Evolutionary conservation across 2,797 vertebrate species (phyloP).

Genomic region (Parauchenoglanis ngamensis): DNA sequence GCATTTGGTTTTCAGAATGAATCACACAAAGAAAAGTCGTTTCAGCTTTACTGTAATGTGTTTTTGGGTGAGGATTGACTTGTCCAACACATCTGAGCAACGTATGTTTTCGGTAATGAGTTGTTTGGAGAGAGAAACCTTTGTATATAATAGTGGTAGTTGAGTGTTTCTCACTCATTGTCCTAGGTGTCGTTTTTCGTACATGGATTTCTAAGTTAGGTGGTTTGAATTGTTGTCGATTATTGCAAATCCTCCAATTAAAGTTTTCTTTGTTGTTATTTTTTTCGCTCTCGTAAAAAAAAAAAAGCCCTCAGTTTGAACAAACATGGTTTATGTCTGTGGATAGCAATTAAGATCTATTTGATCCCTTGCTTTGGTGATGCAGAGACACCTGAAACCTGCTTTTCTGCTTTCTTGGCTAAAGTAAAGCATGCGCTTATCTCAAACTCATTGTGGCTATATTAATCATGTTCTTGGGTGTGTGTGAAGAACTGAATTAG

Average conservation of each 20-base stretch:
- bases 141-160: neutral
- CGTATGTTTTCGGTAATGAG: neutral
- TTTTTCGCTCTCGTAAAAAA: neutral
- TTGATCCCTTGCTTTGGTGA: neutral
- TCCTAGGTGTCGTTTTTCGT: neutral
- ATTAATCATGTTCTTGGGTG: neutral
- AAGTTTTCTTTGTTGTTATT: neutral
- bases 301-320: neutral
- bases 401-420: neutral
- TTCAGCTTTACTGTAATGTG: neutral
- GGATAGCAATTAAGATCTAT: neutral
- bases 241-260: no score
- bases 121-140: neutral
- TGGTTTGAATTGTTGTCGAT: neutral
- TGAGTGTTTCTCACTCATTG: neutral
- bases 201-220: neutral
- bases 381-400: neutral
- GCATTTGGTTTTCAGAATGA: neutral
- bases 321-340: neutral
- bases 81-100: neutral
- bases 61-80: neutral
- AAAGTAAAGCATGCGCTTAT: no score
- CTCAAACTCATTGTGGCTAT: neutral
- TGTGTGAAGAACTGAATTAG: neutral
- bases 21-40: neutral